These are phyloP conservation scores for Punctoribates punctum DNA, from an alignment of 2,888 invertebrate species.

Conservation along the genomic window DNA sequence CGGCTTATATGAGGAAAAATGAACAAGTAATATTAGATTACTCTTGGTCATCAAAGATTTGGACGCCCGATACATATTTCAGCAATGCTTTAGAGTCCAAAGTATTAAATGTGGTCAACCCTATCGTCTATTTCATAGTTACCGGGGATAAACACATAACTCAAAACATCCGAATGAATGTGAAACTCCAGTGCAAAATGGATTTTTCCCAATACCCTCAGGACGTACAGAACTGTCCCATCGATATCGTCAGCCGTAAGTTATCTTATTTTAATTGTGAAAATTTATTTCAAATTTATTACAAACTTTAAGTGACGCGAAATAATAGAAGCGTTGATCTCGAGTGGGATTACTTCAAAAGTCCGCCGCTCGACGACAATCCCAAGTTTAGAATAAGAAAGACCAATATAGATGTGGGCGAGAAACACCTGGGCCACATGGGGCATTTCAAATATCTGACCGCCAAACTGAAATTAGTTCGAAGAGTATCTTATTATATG, in stretches of 20 bases:
- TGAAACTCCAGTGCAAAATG: constrained; percentile 24
- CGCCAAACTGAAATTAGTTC: constrained; percentile 31
- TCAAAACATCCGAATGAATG: constrained; percentile 21
- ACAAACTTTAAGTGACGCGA: neutral
- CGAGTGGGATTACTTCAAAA: constrained; percentile 5
- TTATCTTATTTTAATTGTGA: neutral
- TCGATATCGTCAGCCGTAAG: constrained; percentile 12
- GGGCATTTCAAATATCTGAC: neutral
- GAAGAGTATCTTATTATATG: constrained; percentile 39
- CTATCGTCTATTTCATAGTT: constrained; percentile 10
- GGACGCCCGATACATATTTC: constrained; percentile 27
- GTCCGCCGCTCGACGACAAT: constrained; percentile 3
- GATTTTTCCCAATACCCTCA: constrained; percentile 30
- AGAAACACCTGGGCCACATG: neutral
- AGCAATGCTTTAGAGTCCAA: constrained; percentile 27
- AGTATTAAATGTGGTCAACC: constrained; percentile 14
- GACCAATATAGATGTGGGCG: neutral
- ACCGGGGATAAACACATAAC: neutral
- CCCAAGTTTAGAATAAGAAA: constrained; percentile 9
- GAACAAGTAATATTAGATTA: neutral
- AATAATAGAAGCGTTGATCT: neutral
- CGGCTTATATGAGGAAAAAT: neutral
- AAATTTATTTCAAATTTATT: neutral
- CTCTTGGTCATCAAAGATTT: constrained; percentile 7
- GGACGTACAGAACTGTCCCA: constrained; percentile 17